These are phyloP conservation scores for Bombus affinis DNA, from an alignment of 1,140 invertebrate species.

Conservation along the genomic window DNA sequence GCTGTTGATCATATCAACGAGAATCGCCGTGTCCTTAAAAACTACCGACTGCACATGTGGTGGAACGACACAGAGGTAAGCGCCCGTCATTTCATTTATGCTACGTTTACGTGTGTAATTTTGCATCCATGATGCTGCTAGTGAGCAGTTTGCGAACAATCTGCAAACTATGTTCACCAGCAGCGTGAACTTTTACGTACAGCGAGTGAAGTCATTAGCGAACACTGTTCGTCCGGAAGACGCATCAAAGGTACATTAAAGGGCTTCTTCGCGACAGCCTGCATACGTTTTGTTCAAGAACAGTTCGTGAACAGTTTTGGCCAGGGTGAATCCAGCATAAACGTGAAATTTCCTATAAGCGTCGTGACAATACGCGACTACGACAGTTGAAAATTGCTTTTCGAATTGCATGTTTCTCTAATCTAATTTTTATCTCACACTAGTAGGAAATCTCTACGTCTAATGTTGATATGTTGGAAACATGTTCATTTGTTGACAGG, in stretches of 20 bases:
- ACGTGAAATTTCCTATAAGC: neutral
- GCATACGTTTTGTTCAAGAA: neutral
- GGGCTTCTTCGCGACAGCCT: neutral
- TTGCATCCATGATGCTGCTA: too few species aligned
- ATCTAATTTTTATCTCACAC: neutral
- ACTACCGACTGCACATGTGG: conserved; percentile 95
- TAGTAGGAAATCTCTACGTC: neutral
- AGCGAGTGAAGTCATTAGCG: too few species aligned
- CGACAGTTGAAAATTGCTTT: neutral
- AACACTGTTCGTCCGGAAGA: too few species aligned
- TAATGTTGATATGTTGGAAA: too few species aligned
- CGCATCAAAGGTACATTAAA: neutral
- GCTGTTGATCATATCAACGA: conserved; percentile 97
- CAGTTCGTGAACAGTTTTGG: neutral
- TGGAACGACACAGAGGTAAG: conserved; percentile 97
- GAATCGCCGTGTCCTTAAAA: conserved; percentile 90
- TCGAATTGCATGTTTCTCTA: neutral
- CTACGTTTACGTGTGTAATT: too few species aligned
- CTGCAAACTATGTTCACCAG: too few species aligned
- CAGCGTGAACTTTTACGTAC: too few species aligned
- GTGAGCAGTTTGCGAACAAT: too few species aligned
- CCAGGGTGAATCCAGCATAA: neutral
- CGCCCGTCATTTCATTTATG: neutral
- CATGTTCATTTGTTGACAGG: neutral
- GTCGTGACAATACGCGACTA: neutral